These are phyloP conservation scores for Hyposoter didymator DNA, from an alignment of 2,888 invertebrate genomes.

Conservation along the genomic window DNA sequence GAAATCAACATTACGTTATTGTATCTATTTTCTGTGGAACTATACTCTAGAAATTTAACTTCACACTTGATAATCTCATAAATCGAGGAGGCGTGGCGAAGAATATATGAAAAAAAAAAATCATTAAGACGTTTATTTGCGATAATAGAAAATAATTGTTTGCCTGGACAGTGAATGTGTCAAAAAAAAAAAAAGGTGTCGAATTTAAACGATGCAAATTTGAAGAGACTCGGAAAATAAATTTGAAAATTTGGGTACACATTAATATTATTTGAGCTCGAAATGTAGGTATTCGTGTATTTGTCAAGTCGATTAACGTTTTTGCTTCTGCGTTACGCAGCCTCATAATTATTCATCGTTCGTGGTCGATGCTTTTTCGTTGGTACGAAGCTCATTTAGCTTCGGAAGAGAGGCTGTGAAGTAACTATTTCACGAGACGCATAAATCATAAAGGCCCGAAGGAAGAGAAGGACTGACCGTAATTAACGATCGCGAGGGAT, in stretches of 20 bases:
- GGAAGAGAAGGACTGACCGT: slow-evolving; percentile 41
- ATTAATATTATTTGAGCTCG: neutral
- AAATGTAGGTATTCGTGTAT: neutral
- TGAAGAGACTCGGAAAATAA: neutral
- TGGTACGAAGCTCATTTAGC: slow-evolving; percentile 31
- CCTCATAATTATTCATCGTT: slow-evolving; percentile 56
- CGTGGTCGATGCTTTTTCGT: slow-evolving; percentile 47
- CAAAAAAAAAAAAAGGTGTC: neutral
- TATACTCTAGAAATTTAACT: slow-evolving; percentile 4
- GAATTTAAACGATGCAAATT: neutral
- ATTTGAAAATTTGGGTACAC: neutral
- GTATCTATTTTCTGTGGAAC: slow-evolving; percentile 9
- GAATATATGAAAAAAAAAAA: neutral
- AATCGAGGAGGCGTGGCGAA: neutral
- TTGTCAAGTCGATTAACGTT: slow-evolving; percentile 28
- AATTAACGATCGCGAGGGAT: slow-evolving; percentile 59
- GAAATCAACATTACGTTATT: slow-evolving; percentile 7
- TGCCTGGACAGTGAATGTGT: neutral
- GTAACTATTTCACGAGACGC: slow-evolving; percentile 49
- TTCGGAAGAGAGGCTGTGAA: slow-evolving; percentile 5
- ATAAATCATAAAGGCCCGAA: slow-evolving; percentile 63
- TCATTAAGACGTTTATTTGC: neutral
- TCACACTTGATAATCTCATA: neutral
- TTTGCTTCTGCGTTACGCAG: slow-evolving; percentile 33
- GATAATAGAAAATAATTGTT: neutral